A percentile compares a stretch with the other conserved stretches of the same genome.
phyloP scores from a whole-genome alignment of 1,140 invertebrate species.

The Lucilia sericata region DNA sequence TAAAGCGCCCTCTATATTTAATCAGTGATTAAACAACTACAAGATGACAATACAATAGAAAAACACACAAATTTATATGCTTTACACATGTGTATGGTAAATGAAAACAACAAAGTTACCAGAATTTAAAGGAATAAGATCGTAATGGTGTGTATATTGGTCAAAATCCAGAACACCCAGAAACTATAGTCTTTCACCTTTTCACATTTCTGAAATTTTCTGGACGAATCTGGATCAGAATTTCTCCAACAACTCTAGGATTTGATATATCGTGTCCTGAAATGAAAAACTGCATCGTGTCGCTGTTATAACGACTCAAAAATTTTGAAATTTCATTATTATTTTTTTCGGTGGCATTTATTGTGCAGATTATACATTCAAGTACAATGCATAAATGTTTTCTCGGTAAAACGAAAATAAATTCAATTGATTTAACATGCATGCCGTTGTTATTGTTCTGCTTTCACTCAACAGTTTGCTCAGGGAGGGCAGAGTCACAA shows the following conservation, averaged over 20 bases:
- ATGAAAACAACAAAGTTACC: not conserved
- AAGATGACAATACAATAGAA: not conserved
- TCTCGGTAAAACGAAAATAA: not conserved
- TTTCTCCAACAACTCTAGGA: too few relatives aligned
- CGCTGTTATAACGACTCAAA: too few relatives aligned
- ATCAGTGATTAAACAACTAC: not conserved
- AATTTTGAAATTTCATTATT: not conserved
- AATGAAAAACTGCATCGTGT: too few relatives aligned
- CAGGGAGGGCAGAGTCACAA: not conserved
- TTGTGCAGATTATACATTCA: not conserved
- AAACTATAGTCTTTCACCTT: too few relatives aligned
- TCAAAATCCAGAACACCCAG: too few relatives aligned
- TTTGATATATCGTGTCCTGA: too few relatives aligned
- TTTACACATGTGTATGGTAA: too few relatives aligned
- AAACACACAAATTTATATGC: not conserved
- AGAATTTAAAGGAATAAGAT: not conserved
- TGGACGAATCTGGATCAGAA: too few relatives aligned
- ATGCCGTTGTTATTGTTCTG: not conserved
- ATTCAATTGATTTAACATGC: constrained; percentile 11
- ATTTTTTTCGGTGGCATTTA: not conserved
- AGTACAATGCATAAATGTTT: not conserved
- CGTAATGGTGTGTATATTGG: too few relatives aligned
- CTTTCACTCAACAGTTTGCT: not conserved
- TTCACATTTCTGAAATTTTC: too few relatives aligned
- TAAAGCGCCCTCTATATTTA: constrained; percentile 8